Base-by-base conservation (phyloP, 2,888 invertebrate genomes). In the Hypena proboscidalis region DNA sequence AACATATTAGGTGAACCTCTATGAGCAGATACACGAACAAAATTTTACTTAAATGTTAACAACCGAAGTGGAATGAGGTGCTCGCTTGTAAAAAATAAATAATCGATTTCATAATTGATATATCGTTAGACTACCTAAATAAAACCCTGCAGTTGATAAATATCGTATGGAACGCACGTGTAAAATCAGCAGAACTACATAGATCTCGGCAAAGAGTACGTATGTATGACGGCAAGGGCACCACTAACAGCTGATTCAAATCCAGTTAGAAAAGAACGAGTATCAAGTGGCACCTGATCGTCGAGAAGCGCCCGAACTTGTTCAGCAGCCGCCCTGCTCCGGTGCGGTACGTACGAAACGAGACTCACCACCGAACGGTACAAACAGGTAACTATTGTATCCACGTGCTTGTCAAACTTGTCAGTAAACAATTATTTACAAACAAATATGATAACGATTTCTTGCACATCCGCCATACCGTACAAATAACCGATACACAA, bases 201-300 rank as follows among this genome's bases (percentile, higher is more conserved):
- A 47, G 27, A 9, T 36, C 22, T 20, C 29, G 15, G 19, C 11
- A 26, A 44, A 9, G 27, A 47, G 29, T 43, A 26, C 42, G 10
- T 53, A 51, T 60, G 55, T 62, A 59, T 70, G 64, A 61, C 57
- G 56, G 59, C 70, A 73, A 77, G 78, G 78, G 74, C 76, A 73
- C 64, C 74, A 70, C 75, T 70, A 82, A 80, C 89, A 89, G 89
- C 88, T 90, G 89, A 87, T 85, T 71, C 71, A 68, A 84, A 81
- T 87, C 87, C 89, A 87, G 90, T 90, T 89, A 90, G 89, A 86
- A 83, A 78, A 84, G 88, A 86, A 89, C 89, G 74, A 81, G 89
- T 87, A 85, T 86, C 80, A 79, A 83, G 83, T 83, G 84, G 84
- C 86, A 89, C 87, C 86, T 86, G 87, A 86, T 77, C 77, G 82